Conservation (phyloP, 2,797 vertebrate species). For the Peromyscus attwateri region DNA sequence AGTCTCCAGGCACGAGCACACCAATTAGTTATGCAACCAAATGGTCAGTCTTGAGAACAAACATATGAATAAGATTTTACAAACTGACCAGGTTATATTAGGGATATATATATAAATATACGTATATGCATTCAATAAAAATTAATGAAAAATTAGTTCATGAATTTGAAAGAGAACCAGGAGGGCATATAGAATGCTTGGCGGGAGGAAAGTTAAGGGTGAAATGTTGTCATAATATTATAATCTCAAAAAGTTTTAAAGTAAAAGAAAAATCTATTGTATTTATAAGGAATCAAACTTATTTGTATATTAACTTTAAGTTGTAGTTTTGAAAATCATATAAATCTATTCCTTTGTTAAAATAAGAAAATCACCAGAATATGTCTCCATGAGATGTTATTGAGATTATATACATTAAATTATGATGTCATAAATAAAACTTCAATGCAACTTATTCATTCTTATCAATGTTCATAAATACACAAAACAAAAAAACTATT, state of each 20-base stretch:
- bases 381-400: neutral
- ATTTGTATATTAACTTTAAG: slow-evolving; percentile 44
- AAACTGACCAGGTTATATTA: neutral
- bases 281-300: slow-evolving; percentile 10
- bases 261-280: neutral
- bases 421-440: neutral
- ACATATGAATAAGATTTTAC: neutral
- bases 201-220: neutral
- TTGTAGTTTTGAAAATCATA: slow-evolving; percentile 18
- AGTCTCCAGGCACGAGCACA: neutral
- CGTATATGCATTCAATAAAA: neutral
- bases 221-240: neutral
- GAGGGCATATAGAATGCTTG: neutral
- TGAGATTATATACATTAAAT: slow-evolving; percentile 32
- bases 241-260: neutral
- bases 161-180: neutral
- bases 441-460: neutral
- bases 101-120: neutral
- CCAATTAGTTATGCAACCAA: neutral
- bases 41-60: neutral
- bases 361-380: slow-evolving; percentile 34
- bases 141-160: neutral
- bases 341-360: neutral
- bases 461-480: neutral
- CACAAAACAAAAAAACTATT: neutral